Base-by-base conservation (phyloP, 1,140 invertebrate genomes). In the Leptinotarsa lineolata region DNA sequence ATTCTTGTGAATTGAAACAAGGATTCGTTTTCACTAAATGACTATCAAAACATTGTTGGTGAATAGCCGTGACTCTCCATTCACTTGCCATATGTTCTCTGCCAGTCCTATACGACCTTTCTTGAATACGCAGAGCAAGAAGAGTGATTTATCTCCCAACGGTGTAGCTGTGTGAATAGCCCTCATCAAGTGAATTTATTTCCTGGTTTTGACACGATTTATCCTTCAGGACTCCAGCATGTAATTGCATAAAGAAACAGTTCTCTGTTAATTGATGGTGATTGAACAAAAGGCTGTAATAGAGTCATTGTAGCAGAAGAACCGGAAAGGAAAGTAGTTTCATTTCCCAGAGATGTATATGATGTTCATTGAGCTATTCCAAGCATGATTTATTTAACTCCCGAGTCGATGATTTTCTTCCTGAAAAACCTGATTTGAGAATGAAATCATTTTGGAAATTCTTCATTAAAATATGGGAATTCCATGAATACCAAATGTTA, bases 181-280 rank as follows among this genome's bases (percentile, higher is more conserved):
- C 73, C 72, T 77, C 76, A 77, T 77, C 76, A 77, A 72, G 68
- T 71, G 72, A 74, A 77, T 77, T 77, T 77, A 77, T 77, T 77
- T 74, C 73, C 73, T 72, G 76, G 76, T 77, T 77, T 74, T 73
- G 76, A 64, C 76, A 64, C 76, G 73, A 77, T 77, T 77, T 77
- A 74, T 77, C 72, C 76, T 66, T 54, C 48, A 54, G 65, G 68
- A 68, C 73, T 72, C 66, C 68, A 73, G 67, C 61, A 77, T 74
- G 64, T 77, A 77, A 77, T 77, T 74, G 73, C 73, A 77, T 77
- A 77, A 77, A 74, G 76, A 77, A 77, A 77, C 76, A 68, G 73
- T 74, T 68, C 71, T 68, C 63, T 77, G 73, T 73, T 74, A 77
- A 77, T 77, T 77, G 76, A 74, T 72, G 73, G 66, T 54, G 72